These are phyloP conservation scores for Euschistus heros DNA, from an alignment of 1,140 invertebrate genomes.

Conservation along the genomic window DNA sequence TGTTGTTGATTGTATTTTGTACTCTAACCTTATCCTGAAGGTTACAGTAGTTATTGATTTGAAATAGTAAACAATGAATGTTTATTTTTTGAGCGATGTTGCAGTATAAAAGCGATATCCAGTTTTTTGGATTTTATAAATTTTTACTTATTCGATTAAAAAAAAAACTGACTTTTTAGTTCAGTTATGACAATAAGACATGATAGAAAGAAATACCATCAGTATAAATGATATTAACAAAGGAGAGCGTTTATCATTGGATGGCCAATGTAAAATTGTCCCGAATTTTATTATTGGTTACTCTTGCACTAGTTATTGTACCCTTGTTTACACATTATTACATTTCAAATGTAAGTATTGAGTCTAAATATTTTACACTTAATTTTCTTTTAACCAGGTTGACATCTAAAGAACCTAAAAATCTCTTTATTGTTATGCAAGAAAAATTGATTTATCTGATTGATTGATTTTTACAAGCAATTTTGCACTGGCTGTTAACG, in stretches of 20 bases:
- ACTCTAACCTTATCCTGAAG: neutral
- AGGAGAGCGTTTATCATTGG: constrained; percentile 41
- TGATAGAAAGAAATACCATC: constrained; percentile 2
- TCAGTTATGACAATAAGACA: constrained; percentile 3
- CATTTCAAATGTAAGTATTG: constrained; percentile 60
- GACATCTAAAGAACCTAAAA: no score
- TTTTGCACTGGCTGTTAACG: no score
- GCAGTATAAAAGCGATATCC: neutral
- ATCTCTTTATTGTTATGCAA: no score
- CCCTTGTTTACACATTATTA: constrained; percentile 71
- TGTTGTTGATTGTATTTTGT: no score
- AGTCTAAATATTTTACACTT: no score
- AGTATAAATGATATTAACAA: constrained; percentile 24
- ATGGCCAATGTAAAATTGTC: constrained; percentile 56
- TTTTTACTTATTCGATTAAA: neutral
- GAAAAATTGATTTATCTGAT: no score
- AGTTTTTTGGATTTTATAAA: neutral
- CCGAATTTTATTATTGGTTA: constrained; percentile 55
- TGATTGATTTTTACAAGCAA: no score
- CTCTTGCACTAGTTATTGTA: constrained; percentile 57
- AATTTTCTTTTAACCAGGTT: no score
- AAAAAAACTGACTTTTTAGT: neutral
- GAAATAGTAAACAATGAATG: neutral
- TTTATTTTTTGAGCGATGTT: neutral
- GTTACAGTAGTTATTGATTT: constrained; percentile 13